Evolutionary conservation across 2,797 vertebrate species (phyloP).

Genomic region (Myotis myotis): DNA sequence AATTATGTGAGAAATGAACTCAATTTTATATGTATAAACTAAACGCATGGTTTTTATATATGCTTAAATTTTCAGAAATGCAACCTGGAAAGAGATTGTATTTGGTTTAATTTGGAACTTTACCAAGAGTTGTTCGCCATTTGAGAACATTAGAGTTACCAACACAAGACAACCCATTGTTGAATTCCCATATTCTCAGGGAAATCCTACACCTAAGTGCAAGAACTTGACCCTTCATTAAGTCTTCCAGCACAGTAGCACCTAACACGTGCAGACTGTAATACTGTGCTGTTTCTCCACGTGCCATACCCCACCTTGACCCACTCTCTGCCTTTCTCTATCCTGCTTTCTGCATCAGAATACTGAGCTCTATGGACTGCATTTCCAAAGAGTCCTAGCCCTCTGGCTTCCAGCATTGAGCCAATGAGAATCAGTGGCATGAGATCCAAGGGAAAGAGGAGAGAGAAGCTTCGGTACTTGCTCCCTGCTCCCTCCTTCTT

Average conservation of each 20-base stretch:
- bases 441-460: not conserved
- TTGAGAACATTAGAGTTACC: not conserved
- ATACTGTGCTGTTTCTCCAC: not conserved
- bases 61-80: not conserved
- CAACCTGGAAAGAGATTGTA: not conserved
- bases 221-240: not conserved
- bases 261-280: not conserved
- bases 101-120: not conserved
- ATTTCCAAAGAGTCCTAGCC: not conserved
- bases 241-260: not conserved
- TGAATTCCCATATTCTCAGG: not conserved
- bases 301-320: not conserved
- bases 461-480: not conserved
- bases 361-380: not conserved
- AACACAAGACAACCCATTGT: not conserved
- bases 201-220: not conserved
- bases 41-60: not conserved
- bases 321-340: not conserved
- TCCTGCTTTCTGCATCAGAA: not conserved
- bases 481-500: not conserved
- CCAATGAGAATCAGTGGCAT: not conserved
- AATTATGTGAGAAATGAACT: not conserved
- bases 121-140: not conserved
- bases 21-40: not conserved
- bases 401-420: not conserved